A percentile compares a stretch with the other conserved stretches of the same genome.
phyloP scores from a whole-genome alignment of 2,888 invertebrate species.

The Ectemnius cavifrons region DNA sequence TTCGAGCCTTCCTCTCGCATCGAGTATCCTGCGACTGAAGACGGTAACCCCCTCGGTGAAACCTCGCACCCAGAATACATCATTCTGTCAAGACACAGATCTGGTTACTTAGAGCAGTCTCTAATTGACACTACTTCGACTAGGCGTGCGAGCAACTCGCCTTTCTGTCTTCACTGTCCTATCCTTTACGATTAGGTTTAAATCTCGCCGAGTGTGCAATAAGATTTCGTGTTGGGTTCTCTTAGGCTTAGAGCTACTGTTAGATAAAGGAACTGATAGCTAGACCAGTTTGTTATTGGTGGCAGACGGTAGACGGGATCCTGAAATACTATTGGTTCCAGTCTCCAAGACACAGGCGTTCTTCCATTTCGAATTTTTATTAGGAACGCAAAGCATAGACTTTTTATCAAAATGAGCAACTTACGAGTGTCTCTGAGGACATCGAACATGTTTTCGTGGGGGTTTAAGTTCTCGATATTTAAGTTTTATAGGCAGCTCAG shows the following conservation, averaged over 20 bases:
- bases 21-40: slow-evolving; percentile 19
- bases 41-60: not conserved
- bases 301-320: slow-evolving; percentile 17
- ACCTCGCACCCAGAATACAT: not conserved
- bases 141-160: no score
- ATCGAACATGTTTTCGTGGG: not conserved
- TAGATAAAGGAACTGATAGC: slow-evolving; percentile 42
- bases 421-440: not conserved
- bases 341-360: not conserved
- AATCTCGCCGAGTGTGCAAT: slow-evolving; percentile 65
- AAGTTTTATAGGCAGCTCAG: slow-evolving; percentile 24
- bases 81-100: no score
- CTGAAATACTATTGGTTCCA: not conserved
- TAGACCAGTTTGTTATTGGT: slow-evolving; percentile 27
- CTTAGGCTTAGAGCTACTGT: slow-evolving; percentile 34
- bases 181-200: slow-evolving; percentile 38
- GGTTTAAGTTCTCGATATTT: slow-evolving; percentile 15
- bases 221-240: slow-evolving; percentile 53
- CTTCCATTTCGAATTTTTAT: not conserved
- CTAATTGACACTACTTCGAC: no score
- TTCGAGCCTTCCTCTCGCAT: slow-evolving; percentile 22
- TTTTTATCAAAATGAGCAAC: not conserved
- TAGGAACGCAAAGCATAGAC: not conserved
- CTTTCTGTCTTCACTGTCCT: slow-evolving; percentile 39
- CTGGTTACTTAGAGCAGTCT: no score